These are phyloP conservation scores for Amniataba percoides DNA, from an alignment of 2,797 vertebrate genomes.

Conservation along the genomic window DNA sequence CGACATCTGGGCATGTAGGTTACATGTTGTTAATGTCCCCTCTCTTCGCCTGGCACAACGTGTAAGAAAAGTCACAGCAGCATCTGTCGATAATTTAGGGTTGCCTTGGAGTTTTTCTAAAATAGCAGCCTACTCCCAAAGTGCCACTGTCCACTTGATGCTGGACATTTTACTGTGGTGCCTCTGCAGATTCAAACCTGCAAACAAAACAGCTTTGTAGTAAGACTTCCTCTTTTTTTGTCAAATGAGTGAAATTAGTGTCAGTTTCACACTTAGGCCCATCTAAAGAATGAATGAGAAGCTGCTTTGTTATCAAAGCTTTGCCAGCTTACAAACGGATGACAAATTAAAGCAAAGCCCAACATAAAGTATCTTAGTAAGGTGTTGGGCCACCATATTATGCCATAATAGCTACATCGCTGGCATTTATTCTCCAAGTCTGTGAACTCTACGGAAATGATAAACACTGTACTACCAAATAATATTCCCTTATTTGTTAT, in stretches of 20 bases:
- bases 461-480: too few species aligned
- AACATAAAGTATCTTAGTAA: too few species aligned
- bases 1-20: conserved; percentile 45
- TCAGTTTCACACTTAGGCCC: background rate
- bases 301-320: too few species aligned
- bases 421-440: too few species aligned
- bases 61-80: conserved; percentile 37
- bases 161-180: conserved; percentile 7
- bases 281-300: too few species aligned
- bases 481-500: too few species aligned
- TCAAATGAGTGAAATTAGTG: background rate
- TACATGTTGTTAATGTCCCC: conserved; percentile 21
- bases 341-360: too few species aligned
- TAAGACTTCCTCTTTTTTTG: background rate
- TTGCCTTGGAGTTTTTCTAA: conserved; percentile 30
- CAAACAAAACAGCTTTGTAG: conserved; percentile 11
- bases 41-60: conserved; percentile 10
- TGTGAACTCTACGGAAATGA: too few species aligned
- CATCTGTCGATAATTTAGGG: conserved; percentile 46
- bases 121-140: conserved; percentile 33
- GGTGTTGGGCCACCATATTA: too few species aligned
- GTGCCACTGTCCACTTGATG: conserved; percentile 33
- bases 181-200: conserved; percentile 6
- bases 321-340: too few species aligned
- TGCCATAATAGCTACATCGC: too few species aligned